Base-by-base conservation (phyloP, 23 tunicate genomes). In the Halocynthia roretzi region DNA sequence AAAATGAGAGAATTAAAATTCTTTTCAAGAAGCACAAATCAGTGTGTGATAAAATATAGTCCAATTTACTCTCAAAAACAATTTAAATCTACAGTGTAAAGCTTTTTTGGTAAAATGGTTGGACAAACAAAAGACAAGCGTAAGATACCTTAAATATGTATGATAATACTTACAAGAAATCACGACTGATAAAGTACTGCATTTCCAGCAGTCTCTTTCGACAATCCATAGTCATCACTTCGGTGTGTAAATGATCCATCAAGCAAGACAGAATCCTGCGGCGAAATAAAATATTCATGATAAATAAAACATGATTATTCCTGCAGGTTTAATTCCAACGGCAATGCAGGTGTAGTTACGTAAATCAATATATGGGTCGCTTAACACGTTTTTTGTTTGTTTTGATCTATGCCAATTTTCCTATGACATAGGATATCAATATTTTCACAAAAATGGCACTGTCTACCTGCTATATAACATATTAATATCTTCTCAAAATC, bases 101-200 rank as follows among this genome's bases (percentile, higher is more conserved):
- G 44, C 1, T 0, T 31, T 31, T 31, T 31, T 31, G 44, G 44
- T 4, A 31, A 31, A 31, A 31, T 31, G 44, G 44, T 31, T 31
- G 44, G 44, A 31, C 1, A 31, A 31, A 31, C 44, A 31, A 31
- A 0, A 4, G 44, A 31, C 44, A 31, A 0, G 44, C 44, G 4
- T 31, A 31, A 31, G 4, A 0, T 31, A 31, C 44, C 44, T 0
- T 31, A 76, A 57, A 8, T 58, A 71, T 14, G n/a, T 60, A 60
- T 60, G 22, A n/a, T 67, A 53, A 50, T 9, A 72, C 91, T 71
- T 15, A 87, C 93, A 40, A 44, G 57, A 93, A 93, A 55, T 93
- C 93, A 49, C 98, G 68, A 51, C 82, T 68, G 55, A 93, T 54
- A 79, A 93, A 93, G 73, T 86, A 93, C 61, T 93, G 98, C 10